A percentile compares a stretch with the other conserved stretches of the same genome.
Conservation (phyloP, 2,888 invertebrate genomes). For the Andrena fulva region DNA sequence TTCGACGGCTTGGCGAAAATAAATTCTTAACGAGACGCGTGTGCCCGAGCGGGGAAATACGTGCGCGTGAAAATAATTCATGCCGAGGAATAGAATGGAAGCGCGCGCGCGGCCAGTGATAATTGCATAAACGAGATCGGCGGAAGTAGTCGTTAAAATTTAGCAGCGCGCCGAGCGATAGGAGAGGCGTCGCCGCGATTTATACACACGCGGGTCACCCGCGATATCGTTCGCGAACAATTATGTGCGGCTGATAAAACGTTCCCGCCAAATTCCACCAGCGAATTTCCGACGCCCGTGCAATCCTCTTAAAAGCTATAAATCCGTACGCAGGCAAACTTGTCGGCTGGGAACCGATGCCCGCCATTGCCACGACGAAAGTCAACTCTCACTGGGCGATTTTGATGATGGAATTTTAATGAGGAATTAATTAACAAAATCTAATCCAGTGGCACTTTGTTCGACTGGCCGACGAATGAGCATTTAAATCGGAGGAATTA, state of each 20-base stretch:
- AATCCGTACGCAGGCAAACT: conserved; percentile 17
- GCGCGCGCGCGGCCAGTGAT: conserved; percentile 4
- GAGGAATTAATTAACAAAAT: conserved; percentile 30
- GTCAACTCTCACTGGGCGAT: conserved; percentile 3
- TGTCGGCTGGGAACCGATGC: conserved; percentile 7
- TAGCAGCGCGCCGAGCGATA: conserved; percentile 73
- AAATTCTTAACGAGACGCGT: not conserved
- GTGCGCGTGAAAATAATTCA: conserved; percentile 10
- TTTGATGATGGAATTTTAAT: no score
- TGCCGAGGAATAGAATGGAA: conserved; percentile 18
- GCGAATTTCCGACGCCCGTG: conserved; percentile 34
- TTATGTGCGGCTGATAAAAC: conserved; percentile 58
- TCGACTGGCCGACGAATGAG: not conserved
- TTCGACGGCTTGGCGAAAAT: not conserved
- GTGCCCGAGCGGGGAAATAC: not conserved
- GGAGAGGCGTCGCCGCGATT: conserved; percentile 22
- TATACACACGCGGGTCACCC: conserved; percentile 16
- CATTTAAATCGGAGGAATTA: not conserved
- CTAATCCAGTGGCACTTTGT: not conserved
- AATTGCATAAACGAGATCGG: conserved; percentile 40
- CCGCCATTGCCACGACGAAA: conserved; percentile 23
- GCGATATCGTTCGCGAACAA: conserved; percentile 57
- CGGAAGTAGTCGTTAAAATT: conserved; percentile 67
- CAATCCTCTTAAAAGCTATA: conserved; percentile 53
- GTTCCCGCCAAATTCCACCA: conserved; percentile 28